phyloP scores from a whole-genome alignment of 2,888 invertebrate genomes.

The Sycophila texana region DNA sequence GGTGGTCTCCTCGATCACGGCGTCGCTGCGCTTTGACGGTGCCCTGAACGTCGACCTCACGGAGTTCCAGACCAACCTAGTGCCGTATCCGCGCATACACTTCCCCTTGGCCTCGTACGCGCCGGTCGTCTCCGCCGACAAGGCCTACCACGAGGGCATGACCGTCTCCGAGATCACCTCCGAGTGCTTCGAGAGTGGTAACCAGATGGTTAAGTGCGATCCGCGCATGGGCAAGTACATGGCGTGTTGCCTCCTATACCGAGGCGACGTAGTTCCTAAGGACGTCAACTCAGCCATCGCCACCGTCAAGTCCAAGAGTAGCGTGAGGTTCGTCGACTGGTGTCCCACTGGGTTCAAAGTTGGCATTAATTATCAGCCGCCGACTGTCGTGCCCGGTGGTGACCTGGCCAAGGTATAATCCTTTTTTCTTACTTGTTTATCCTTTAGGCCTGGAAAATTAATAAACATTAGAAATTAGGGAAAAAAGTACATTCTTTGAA shows the following conservation, averaged over 20 bases:
- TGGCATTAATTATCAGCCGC: slow-evolving; percentile 76
- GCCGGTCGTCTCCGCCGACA: slow-evolving; percentile 84
- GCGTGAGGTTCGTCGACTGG: slow-evolving; percentile 95
- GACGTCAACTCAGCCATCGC: slow-evolving; percentile 92
- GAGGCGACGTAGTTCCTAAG: slow-evolving; percentile 93
- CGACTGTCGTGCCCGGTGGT: slow-evolving; percentile 71
- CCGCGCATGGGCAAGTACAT: slow-evolving; percentile 91
- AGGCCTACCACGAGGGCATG: slow-evolving; percentile 86
- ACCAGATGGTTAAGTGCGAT: slow-evolving; percentile 94
- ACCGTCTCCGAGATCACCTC: slow-evolving; percentile 89
- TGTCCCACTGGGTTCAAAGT: slow-evolving; percentile 95
- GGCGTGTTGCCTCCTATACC: slow-evolving; percentile 90
- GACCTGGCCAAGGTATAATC: slow-evolving; percentile 68
- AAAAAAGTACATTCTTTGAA: no score
- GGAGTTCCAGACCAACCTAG: slow-evolving; percentile 92
- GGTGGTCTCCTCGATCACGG: slow-evolving; percentile 79
- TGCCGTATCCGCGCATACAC: slow-evolving; percentile 82
- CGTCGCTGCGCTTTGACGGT: slow-evolving; percentile 80
- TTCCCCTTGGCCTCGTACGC: slow-evolving; percentile 84
- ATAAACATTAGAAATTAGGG: no score
- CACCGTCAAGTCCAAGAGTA: slow-evolving; percentile 85
- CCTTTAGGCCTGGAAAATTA: no score
- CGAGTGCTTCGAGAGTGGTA: slow-evolving; percentile 91
- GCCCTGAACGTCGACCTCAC: slow-evolving; percentile 91
- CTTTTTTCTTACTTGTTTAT: not conserved